phyloP scores from a whole-genome alignment of 2,113 vertebrate genomes.

The Heteronetta atricapilla region DNA sequence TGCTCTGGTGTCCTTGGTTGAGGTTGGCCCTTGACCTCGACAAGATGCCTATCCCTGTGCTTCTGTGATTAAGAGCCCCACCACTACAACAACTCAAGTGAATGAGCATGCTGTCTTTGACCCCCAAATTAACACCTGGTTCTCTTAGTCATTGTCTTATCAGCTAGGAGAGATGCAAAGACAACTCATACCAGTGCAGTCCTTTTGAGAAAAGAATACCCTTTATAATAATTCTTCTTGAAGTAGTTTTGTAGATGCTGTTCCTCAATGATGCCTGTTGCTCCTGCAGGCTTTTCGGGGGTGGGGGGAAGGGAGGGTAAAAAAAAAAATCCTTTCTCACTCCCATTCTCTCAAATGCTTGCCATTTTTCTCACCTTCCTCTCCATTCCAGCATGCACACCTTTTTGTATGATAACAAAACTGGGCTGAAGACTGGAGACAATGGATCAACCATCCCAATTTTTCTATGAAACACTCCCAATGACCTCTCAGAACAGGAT shows the following conservation, averaged over 20 bases:
- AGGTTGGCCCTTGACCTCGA: not conserved
- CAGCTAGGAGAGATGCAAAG: not conserved
- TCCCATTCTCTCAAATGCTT: not conserved
- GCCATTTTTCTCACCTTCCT: not conserved
- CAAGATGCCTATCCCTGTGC: not conserved
- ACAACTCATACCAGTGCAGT: not conserved
- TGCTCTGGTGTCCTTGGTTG: accelerated
- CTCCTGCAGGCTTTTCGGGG: not conserved
- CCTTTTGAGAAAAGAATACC: not conserved
- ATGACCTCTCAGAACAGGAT: not conserved
- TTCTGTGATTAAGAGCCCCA: not conserved
- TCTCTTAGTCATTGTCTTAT: not conserved
- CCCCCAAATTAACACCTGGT: not conserved
- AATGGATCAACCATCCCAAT: not conserved
- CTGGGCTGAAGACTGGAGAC: not conserved
- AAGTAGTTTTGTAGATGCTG: not conserved
- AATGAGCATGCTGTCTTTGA: not conserved
- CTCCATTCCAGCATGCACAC: not conserved
- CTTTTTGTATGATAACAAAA: not conserved
- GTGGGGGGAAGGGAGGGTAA: no score
- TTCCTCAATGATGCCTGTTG: not conserved
- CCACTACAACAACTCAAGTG: not conserved
- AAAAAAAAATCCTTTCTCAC: not conserved
- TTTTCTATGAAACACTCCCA: not conserved
- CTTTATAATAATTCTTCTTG: not conserved